Conservation (phyloP, 2,888 invertebrate species). For the Synanthedon formicaeformis region DNA sequence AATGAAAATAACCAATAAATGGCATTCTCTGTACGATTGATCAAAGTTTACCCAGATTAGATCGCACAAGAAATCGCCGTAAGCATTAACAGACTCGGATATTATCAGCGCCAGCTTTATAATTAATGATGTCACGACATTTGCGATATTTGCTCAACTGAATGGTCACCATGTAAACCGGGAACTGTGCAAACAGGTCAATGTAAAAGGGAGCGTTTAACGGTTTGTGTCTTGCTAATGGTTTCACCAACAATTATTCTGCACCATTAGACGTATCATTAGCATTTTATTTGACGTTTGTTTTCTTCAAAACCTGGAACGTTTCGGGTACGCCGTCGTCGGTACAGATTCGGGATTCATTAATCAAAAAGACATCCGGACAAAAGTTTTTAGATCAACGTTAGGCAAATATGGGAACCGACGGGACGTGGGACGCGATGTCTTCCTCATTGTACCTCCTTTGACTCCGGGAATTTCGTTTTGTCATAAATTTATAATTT, state of each 20-base stretch:
- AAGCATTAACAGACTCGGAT: not conserved
- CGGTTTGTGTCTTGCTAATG: conserved; percentile 40
- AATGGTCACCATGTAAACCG: conserved; percentile 23
- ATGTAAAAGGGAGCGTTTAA: conserved; percentile 32
- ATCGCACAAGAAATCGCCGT: not conserved
- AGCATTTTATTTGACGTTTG: conserved; percentile 48
- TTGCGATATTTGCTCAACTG: conserved; percentile 44
- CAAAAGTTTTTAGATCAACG: conserved; percentile 55
- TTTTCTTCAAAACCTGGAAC: conserved; percentile 43
- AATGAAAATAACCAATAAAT: too few species aligned
- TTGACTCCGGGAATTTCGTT: not conserved
- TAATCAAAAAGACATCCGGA: conserved; percentile 47
- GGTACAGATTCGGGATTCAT: conserved; percentile 46
- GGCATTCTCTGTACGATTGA: too few species aligned
- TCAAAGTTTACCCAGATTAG: not conserved
- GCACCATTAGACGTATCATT: conserved; percentile 59
- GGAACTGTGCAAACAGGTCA: conserved; percentile 49
- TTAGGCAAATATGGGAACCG: conserved; percentile 56
- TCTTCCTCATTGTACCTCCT: not conserved
- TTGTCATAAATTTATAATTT: not conserved
- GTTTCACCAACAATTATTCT: conserved; percentile 49
- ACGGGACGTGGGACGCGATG: conserved; percentile 10
- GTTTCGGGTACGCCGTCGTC: conserved; percentile 27
- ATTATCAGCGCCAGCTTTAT: conserved; percentile 9
- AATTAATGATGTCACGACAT: conserved; percentile 57